Evolutionary conservation across 1,140 invertebrate species (phyloP).

Genomic region (Drosophila mojavensis): DNA sequence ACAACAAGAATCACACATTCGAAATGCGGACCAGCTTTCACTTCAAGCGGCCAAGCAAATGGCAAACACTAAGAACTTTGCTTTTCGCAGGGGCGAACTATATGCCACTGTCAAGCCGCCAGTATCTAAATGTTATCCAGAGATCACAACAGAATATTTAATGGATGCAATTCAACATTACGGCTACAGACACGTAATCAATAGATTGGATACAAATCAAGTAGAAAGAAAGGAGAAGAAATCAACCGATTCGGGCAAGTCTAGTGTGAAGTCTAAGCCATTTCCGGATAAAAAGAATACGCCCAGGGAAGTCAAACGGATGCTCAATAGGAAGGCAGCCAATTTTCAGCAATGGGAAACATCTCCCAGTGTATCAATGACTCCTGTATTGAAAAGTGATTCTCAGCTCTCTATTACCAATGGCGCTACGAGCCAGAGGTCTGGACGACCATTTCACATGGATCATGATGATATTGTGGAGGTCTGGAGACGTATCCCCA

Average conservation of each 20-base stretch:
- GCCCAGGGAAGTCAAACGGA: neutral
- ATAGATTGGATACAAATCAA: too few species aligned
- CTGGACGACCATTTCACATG: neutral
- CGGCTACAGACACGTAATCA: too few species aligned
- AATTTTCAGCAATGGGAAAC: neutral
- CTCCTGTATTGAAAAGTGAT: neutral
- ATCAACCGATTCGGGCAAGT: too few species aligned
- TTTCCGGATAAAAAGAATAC: too few species aligned
- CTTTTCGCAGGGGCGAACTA: neutral
- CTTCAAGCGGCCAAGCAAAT: neutral
- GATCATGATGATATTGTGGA: conserved; percentile 15
- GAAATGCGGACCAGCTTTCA: neutral
- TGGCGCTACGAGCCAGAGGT: too few species aligned
- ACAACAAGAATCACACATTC: neutral
- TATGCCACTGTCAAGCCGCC: neutral
- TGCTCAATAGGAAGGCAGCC: neutral
- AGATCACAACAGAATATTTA: too few species aligned
- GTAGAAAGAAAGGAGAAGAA: too few species aligned
- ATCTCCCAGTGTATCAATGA: conserved; percentile 3
- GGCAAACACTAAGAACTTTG: neutral
- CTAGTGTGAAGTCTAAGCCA: too few species aligned
- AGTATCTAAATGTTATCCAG: neutral
- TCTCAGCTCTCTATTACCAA: too few species aligned
- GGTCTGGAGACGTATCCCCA: conserved; percentile 12
- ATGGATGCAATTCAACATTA: too few species aligned